Evolutionary conservation across 2,888 invertebrate genomes (phyloP).

Genomic region (Melangyna quadrimaculata): DNA sequence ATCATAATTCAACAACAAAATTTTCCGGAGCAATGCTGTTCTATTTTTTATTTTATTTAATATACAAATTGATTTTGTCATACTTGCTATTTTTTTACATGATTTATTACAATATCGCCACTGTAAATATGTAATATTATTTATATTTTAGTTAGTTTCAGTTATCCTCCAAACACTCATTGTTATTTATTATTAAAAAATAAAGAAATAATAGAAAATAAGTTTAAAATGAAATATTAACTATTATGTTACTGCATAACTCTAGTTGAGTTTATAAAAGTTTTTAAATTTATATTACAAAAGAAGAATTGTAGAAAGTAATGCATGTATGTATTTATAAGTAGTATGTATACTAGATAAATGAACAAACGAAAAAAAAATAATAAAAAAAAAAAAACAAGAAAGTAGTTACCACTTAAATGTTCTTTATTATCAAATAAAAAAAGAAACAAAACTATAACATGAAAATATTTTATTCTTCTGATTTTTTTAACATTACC

Average conservation of each 20-base stretch:
- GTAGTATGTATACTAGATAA: constrained; percentile 33
- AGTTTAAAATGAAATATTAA: constrained; percentile 42
- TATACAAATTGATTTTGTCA: not conserved
- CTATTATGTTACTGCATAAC: constrained; percentile 38
- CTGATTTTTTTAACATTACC: constrained; percentile 25
- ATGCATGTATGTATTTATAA: constrained; percentile 2
- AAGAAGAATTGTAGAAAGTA: constrained; percentile 1
- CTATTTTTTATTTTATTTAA: not conserved
- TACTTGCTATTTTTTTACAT: not conserved
- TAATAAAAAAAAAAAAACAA: constrained; percentile 17
- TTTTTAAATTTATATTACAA: constrained; percentile 44
- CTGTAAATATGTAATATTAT: constrained; percentile 42
- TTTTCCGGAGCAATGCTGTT: not conserved
- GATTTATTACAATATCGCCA: not conserved
- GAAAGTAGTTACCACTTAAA: constrained; percentile 33
- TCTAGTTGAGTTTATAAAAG: constrained; percentile 51
- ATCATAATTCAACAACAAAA: not conserved
- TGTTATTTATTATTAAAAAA: constrained; percentile 60
- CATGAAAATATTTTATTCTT: constrained; percentile 22
- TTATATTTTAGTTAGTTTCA: constrained; percentile 3
- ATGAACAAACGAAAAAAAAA: constrained; percentile 26
- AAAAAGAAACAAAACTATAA: constrained; percentile 22
- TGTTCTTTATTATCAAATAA: constrained; percentile 50
- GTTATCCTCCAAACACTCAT: constrained; percentile 17
- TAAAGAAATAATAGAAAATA: constrained; percentile 24